phyloP scores from a whole-genome alignment of 2,888 invertebrate species.

The Parnassius mnemosyne region DNA sequence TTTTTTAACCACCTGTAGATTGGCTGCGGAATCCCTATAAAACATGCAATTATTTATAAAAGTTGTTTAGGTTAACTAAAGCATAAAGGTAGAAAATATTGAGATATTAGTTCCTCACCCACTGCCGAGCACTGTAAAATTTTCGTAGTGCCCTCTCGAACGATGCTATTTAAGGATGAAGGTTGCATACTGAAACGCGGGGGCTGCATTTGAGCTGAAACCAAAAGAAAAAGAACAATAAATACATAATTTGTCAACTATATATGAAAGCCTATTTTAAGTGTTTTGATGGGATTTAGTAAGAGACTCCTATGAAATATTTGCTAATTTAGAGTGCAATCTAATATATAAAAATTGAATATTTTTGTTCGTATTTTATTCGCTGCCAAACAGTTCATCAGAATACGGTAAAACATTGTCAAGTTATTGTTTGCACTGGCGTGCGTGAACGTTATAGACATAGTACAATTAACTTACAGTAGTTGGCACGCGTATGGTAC shows the following conservation, averaged over 20 bases:
- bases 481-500: no score
- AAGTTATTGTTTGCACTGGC: no score
- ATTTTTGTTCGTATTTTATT: no score
- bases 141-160: conserved; percentile 93
- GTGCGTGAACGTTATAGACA: no score
- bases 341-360: no score
- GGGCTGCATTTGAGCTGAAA: conserved; percentile 85
- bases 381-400: no score
- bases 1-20: conserved; percentile 96
- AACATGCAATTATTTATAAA: conserved; percentile 11
- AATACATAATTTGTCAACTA: neutral
- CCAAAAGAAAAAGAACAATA: conserved; percentile 30
- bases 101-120: conserved; percentile 80
- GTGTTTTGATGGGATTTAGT: no score
- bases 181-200: conserved; percentile 94
- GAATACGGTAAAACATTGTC: no score
- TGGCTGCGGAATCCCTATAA: conserved; percentile 93
- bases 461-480: no score
- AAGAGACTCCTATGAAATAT: no score
- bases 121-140: conserved; percentile 95
- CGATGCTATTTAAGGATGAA: conserved; percentile 91
- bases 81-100: neutral
- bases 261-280: no score
- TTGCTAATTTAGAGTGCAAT: no score
- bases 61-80: neutral